A percentile compares a stretch with the other conserved stretches of the same genome.
These are phyloP conservation scores for Phoebastria nigripes DNA, from an alignment of 2,797 vertebrate genomes.

Conservation along the genomic window DNA sequence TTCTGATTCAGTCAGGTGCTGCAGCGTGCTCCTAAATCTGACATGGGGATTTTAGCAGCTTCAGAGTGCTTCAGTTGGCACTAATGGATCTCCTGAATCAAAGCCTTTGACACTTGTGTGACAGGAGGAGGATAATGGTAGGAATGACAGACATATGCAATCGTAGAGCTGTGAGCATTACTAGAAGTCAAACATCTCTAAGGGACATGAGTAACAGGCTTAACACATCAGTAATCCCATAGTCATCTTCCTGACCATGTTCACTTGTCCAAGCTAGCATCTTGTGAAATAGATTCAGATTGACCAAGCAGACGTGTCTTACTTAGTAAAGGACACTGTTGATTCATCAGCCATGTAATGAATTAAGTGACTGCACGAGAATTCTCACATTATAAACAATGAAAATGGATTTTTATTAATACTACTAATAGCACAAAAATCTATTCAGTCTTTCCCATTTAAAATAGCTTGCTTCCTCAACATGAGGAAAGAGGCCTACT, in stretches of 20 bases:
- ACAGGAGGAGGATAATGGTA: not conserved
- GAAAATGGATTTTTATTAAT: not conserved
- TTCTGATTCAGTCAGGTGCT: not conserved
- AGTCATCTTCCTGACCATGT: not conserved
- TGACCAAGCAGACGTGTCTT: not conserved
- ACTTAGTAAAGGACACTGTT: not conserved
- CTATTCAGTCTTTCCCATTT: not conserved
- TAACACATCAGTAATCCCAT: not conserved
- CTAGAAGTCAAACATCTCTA: not conserved
- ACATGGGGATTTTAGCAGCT: not conserved
- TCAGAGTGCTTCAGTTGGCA: not conserved
- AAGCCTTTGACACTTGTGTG: not conserved
- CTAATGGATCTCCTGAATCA: not conserved
- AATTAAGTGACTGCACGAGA: not conserved
- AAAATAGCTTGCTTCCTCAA: not conserved
- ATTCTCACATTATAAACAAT: not conserved
- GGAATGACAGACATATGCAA: not conserved
- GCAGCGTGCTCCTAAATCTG: not conserved
- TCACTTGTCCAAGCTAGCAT: not conserved
- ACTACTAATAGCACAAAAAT: not conserved
- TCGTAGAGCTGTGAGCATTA: fast-evolving
- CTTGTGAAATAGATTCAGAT: not conserved
- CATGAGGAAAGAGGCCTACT: not conserved
- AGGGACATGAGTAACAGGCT: not conserved
- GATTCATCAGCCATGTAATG: not conserved